Evolutionary conservation across 2,113 vertebrate species (phyloP).

Genomic region (Forbesichthys agassizii): DNA sequence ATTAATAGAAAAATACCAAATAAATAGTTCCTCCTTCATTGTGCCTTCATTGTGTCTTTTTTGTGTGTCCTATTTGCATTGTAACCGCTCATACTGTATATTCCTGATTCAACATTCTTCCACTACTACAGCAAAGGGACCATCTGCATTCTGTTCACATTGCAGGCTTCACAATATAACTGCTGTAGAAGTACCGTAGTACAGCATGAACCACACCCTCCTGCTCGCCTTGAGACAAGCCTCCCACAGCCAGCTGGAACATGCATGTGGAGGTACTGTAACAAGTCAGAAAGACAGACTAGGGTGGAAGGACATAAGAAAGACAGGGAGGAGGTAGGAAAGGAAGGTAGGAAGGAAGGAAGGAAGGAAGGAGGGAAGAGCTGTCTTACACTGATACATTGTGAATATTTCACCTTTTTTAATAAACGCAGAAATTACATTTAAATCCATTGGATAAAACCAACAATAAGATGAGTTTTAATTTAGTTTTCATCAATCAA

Average conservation of each 20-base stretch:
- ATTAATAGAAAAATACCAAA: background rate
- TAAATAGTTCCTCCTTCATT: too few species aligned
- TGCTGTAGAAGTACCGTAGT: constrained; percentile 8
- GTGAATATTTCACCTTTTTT: constrained; percentile 3
- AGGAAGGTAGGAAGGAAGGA: constrained; percentile 10
- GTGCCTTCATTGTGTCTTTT: too few species aligned
- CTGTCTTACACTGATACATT: background rate
- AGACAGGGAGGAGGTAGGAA: constrained; percentile 1
- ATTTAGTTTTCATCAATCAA: constrained; percentile 8
- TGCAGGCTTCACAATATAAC: constrained; percentile 41
- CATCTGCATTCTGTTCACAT: constrained; percentile 47
- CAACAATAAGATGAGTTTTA: constrained; percentile 1
- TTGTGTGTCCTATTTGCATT: too few species aligned
- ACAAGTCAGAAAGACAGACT: background rate
- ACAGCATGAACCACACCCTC: constrained; percentile 36
- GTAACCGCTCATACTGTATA: background rate
- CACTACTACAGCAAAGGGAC: constrained; percentile 32
- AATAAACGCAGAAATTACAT: constrained; percentile 14
- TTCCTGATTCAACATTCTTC: constrained; percentile 11
- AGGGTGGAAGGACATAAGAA: background rate
- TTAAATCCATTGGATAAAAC: constrained; percentile 11
- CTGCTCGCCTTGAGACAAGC: constrained; percentile 50
- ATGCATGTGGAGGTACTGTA: constrained; percentile 18
- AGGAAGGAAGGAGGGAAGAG: constrained; percentile 13
- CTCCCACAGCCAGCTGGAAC: constrained; percentile 54